Evolutionary conservation across 2,888 invertebrate genomes (phyloP).

Genomic region (Neoscelio sp.): DNA sequence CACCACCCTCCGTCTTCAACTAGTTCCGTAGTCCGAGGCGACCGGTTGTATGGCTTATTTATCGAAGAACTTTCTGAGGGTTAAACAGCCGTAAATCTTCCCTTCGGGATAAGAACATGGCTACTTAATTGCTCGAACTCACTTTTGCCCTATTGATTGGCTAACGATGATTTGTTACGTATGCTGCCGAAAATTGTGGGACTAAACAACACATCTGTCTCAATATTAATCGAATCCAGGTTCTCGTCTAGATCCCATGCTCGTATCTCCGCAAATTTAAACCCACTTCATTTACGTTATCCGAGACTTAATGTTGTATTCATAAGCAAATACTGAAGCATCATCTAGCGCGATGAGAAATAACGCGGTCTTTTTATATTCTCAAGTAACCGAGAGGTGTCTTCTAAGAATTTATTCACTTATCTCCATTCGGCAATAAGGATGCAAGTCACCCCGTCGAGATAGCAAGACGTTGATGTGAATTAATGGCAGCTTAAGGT

Average conservation of each 20-base stretch:
- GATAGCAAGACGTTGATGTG: conserved; percentile 83
- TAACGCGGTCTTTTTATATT: conserved; percentile 14
- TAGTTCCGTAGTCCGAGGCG: conserved; percentile 44
- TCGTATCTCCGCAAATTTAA: background rate
- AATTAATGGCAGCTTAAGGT: conserved; percentile 83
- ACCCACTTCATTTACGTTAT: conserved; percentile 29
- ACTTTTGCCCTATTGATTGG: conserved; percentile 74
- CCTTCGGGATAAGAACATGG: conserved; percentile 72
- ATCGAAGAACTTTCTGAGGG: conserved; percentile 80
- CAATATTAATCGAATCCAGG: conserved; percentile 35
- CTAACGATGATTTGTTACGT: conserved; percentile 77
- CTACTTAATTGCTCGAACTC: conserved; percentile 78
- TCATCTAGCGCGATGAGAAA: conserved; percentile 1
- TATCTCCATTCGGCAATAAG: conserved; percentile 62
- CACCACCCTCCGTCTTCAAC: conserved; percentile 67
- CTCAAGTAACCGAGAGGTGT: conserved; percentile 31
- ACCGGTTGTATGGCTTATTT: conserved; percentile 79
- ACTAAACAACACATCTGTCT: conserved; percentile 38
- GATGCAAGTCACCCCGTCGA: conserved; percentile 80
- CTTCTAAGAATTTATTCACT: conserved; percentile 58
- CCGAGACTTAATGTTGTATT: conserved; percentile 30
- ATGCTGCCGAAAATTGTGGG: conserved; percentile 13
- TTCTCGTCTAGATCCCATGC: too few relatives aligned
- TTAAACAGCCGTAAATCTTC: conserved; percentile 81
- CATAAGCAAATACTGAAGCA: conserved; percentile 44